Conservation (phyloP, 2,113 vertebrate genomes). For the Sphyrna mokarran region DNA sequence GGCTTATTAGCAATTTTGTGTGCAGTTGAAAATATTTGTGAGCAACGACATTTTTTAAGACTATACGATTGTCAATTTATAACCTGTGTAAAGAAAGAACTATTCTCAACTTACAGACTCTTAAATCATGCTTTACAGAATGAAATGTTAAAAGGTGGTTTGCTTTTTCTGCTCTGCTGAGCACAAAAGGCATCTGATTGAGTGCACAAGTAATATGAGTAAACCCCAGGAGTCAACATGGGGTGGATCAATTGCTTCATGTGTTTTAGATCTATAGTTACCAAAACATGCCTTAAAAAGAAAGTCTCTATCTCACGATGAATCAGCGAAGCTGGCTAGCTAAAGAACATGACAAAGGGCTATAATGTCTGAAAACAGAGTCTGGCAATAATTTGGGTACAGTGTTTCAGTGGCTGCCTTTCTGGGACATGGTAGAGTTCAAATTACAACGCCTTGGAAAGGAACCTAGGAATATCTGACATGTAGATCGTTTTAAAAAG, state of each 20-base stretch:
- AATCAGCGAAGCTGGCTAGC: not conserved
- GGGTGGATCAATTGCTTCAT: conserved; percentile 25
- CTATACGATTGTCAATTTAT: not conserved
- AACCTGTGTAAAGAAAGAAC: not conserved
- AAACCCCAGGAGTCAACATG: conserved; percentile 7
- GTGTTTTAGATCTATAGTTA: conserved; percentile 15
- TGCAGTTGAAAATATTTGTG: not conserved
- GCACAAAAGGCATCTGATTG: conserved; percentile 31
- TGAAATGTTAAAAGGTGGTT: conserved; percentile 32
- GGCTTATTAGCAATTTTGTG: not conserved
- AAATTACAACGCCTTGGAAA: conserved; percentile 16
- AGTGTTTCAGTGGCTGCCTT: conserved; percentile 33
- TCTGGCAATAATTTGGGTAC: not conserved
- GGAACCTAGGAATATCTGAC: not conserved
- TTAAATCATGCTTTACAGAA: conserved; percentile 2
- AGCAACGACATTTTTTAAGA: not conserved
- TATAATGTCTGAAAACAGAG: conserved; percentile 20
- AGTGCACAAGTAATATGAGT: conserved; percentile 25
- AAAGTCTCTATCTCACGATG: not conserved
- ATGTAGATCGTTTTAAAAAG: conserved; percentile 12
- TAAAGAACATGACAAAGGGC: not conserved
- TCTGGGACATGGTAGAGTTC: conserved; percentile 26
- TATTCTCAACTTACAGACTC: not conserved
- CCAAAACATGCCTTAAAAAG: conserved; percentile 23
- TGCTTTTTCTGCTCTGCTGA: conserved; percentile 20